Conservation (phyloP, 2,888 invertebrate species). For the Protonemura montana region DNA sequence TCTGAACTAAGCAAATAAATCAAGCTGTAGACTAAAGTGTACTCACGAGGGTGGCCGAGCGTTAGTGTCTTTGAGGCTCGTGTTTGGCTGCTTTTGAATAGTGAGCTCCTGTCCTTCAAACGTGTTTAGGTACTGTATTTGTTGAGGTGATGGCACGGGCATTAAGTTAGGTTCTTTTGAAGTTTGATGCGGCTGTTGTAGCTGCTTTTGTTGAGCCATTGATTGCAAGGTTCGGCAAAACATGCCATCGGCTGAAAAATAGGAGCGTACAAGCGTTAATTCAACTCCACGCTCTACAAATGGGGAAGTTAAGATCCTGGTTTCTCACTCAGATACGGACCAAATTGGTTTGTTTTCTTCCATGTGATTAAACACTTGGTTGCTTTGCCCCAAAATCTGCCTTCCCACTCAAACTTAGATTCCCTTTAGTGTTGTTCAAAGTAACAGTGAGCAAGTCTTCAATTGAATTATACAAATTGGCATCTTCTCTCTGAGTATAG, state of each 20-base stretch:
- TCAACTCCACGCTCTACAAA: too few species aligned
- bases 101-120: constrained; percentile 96
- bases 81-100: constrained; percentile 95
- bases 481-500: too few species aligned
- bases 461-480: too few species aligned
- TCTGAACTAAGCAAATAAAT: background rate
- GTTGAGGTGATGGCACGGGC: constrained; percentile 96
- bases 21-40: background rate
- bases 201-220: constrained; percentile 67
- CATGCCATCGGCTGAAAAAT: constrained; percentile 65
- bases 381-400: too few species aligned
- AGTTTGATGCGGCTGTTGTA: constrained; percentile 56
- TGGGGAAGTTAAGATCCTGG: too few species aligned
- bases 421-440: too few species aligned
- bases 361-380: too few species aligned
- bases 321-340: too few species aligned
- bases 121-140: constrained; percentile 93
- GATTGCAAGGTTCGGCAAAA: constrained; percentile 71
- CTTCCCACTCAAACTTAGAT: too few species aligned
- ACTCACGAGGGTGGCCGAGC: constrained; percentile 80
- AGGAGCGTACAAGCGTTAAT: constrained; percentile 13
- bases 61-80: constrained; percentile 77
- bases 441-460: too few species aligned
- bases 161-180: constrained; percentile 87
- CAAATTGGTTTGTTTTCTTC: too few species aligned